Conservation (phyloP, 2,113 vertebrate species). For the Equus quagga region DNA sequence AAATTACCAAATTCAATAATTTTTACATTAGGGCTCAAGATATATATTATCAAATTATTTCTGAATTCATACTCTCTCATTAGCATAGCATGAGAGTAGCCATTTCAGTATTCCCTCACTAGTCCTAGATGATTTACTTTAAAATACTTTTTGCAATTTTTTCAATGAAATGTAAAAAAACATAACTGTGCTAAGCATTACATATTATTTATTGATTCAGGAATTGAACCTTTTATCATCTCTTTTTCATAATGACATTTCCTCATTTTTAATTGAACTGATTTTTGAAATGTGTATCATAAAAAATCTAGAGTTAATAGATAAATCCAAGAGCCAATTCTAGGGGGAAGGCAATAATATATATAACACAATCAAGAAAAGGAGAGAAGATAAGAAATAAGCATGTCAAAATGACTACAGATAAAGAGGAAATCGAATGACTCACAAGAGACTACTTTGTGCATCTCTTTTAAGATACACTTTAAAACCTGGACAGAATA, state of each 20-base stretch:
- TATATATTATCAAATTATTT: not conserved
- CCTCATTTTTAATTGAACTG: not conserved
- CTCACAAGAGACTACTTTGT: not conserved
- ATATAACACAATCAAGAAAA: not conserved
- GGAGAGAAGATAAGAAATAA: not conserved
- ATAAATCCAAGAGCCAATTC: not conserved
- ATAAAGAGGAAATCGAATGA: not conserved
- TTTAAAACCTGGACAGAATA: not conserved
- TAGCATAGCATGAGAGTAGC: not conserved
- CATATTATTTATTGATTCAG: not conserved
- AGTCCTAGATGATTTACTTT: not conserved
- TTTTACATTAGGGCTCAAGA: constrained; percentile 1
- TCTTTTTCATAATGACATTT: not conserved
- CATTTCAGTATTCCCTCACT: not conserved
- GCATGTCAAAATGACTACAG: not conserved
- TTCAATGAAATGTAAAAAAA: constrained; percentile 18
- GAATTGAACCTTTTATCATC: not conserved
- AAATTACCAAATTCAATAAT: not conserved
- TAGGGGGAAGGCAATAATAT: not conserved
- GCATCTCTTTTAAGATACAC: not conserved
- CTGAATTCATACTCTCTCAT: not conserved
- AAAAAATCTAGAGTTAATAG: not conserved
- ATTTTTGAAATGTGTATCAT: not conserved
- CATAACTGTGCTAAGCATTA: not conserved
- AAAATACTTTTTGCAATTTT: not conserved